Percentiles rank a stretch among this genome's conserved stretches.
Conservation (phyloP, 2,113 vertebrate genomes). For the Sorex araneus region DNA sequence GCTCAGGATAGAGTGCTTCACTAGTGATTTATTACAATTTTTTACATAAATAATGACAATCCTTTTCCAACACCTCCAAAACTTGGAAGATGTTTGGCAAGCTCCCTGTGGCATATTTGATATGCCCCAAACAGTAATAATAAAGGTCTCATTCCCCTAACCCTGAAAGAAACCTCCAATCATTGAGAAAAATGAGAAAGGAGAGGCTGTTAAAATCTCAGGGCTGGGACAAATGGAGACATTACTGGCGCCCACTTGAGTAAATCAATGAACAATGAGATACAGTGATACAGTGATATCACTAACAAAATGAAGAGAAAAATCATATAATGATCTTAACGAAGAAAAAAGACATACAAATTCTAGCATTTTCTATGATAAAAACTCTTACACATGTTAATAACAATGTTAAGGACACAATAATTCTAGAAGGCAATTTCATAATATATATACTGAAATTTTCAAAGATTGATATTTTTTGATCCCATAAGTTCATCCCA, state of each 20-base stretch:
- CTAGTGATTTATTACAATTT: conserved; percentile 17
- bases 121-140: no score
- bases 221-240: no score
- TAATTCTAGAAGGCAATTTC: not conserved
- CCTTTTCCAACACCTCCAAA: not conserved
- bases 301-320: conserved; percentile 36
- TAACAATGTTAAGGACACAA: not conserved
- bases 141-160: no score
- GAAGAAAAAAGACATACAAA: not conserved
- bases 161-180: no score
- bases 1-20: not conserved
- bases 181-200: no score
- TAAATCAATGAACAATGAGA: no score
- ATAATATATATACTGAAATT: not conserved
- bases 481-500: not conserved
- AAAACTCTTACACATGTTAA: not conserved
- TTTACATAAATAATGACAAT: conserved; percentile 25
- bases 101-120: no score
- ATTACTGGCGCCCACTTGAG: no score
- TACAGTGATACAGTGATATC: no score
- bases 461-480: not conserved
- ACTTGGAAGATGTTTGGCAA: not conserved
- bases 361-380: not conserved
- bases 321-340: not conserved
- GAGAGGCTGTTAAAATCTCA: no score